A percentile compares a stretch with the other conserved stretches of the same genome.
These are phyloP conservation scores for Camptogramma bilineatum DNA, from an alignment of 2,888 invertebrate genomes.

Conservation along the genomic window DNA sequence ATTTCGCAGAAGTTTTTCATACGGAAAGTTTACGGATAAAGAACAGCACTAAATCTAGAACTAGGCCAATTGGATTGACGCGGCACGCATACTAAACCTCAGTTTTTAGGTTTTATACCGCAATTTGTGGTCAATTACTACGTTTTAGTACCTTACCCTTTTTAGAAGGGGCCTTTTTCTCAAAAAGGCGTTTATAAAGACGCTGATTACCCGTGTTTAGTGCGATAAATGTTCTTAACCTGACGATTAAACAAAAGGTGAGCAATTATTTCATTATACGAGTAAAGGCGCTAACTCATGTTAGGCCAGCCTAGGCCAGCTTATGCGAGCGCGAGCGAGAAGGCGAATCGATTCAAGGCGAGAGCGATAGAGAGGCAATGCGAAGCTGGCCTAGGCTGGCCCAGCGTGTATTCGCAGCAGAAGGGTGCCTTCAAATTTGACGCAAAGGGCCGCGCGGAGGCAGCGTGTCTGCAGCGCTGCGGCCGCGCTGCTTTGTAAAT, in stretches of 20 bases:
- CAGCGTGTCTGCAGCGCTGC: too few species aligned
- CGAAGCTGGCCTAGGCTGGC: too few species aligned
- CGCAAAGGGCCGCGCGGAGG: too few species aligned
- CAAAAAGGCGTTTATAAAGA: not conserved
- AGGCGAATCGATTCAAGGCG: too few species aligned
- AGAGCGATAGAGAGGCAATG: too few species aligned
- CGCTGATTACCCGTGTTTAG: not conserved
- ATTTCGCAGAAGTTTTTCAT: not conserved
- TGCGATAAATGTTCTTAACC: not conserved
- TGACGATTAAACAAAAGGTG: not conserved
- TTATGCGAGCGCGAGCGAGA: too few species aligned
- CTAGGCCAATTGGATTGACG: conserved; percentile 26
- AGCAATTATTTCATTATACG: not conserved
- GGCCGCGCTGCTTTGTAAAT: too few species aligned
- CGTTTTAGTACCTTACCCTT: not conserved
- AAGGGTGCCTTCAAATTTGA: too few species aligned
- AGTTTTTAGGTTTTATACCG: conserved; percentile 14
- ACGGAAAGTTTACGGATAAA: not conserved
- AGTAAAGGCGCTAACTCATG: too few species aligned
- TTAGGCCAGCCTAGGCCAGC: too few species aligned
- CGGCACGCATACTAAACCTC: conserved; percentile 23
- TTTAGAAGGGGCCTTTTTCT: not conserved
- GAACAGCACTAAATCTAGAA: conserved; percentile 17
- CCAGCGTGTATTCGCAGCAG: too few species aligned
- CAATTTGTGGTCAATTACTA: conserved; percentile 7